phyloP scores from a whole-genome alignment of 2,113 vertebrate genomes.

The Nothocercus nigrocapillus region DNA sequence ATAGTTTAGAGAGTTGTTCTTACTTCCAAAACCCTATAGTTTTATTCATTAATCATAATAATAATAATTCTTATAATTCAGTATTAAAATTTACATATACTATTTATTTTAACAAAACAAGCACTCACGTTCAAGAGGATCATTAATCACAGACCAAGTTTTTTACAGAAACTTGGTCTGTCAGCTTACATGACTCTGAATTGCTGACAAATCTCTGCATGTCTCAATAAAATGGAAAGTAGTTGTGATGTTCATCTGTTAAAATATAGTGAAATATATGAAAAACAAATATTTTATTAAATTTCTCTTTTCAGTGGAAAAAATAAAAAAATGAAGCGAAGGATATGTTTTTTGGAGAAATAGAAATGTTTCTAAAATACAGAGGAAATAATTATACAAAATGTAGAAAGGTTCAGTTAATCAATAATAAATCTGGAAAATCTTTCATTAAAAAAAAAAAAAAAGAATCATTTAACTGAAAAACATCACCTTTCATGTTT shows the following conservation, averaged over 20 bases:
- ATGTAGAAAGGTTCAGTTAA: fast-evolving
- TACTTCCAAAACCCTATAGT: not conserved
- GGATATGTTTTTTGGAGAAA: not conserved
- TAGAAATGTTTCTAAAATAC: not conserved
- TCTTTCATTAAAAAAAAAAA: not conserved
- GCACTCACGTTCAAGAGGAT: not conserved
- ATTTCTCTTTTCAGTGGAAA: not conserved
- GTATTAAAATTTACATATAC: not conserved
- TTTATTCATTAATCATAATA: no score
- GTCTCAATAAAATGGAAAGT: not conserved
- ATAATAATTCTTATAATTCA: not conserved
- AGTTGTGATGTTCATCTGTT: not conserved
- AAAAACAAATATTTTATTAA: not conserved
- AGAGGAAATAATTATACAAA: not conserved
- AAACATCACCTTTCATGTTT: not conserved
- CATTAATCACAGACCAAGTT: constrained; percentile 12
- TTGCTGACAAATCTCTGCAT: not conserved
- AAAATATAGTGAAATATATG: not conserved
- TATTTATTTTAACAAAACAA: not conserved
- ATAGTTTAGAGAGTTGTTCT: not conserved
- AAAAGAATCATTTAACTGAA: not conserved
- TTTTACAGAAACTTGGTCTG: not conserved
- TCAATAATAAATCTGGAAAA: not conserved
- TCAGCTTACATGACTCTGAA: not conserved
- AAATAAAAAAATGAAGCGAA: not conserved